Evolutionary conservation across 2,797 vertebrate genomes (phyloP).

Genomic region (Vespertilio murinus): DNA sequence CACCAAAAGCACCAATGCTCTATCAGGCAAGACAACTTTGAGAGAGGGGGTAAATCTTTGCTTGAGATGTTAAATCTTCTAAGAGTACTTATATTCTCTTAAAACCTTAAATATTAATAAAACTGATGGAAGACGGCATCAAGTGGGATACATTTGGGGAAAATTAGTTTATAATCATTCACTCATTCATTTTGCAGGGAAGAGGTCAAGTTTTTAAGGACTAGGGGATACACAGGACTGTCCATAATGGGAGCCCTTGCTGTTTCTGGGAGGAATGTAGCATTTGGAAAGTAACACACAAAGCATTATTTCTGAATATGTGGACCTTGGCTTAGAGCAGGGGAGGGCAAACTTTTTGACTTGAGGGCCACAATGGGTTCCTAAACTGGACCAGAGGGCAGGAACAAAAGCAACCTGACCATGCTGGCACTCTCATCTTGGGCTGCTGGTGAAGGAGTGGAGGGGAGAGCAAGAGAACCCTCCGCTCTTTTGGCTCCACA

Average conservation of each 20-base stretch:
- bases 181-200: not conserved
- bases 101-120: slow-evolving; percentile 22
- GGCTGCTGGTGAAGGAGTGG: no score
- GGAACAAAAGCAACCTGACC: no score
- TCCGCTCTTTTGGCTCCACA: no score
- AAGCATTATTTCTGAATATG: not conserved
- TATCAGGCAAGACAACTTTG: not conserved
- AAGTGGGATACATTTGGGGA: not conserved
- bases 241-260: not conserved
- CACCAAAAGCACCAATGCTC: not conserved
- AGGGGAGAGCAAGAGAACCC: no score
- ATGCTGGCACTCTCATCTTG: no score
- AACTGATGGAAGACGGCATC: not conserved
- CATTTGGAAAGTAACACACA: slow-evolving; percentile 29
- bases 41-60: not conserved
- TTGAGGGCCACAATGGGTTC: no score
- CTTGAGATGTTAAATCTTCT: not conserved
- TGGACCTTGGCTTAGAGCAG: not conserved
- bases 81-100: not conserved
- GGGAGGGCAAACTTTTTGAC: no score
- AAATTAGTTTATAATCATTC: not conserved
- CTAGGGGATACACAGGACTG: not conserved
- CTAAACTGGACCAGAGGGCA: no score
- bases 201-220: not conserved
- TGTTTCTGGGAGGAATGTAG: not conserved